Evolutionary conservation across 2,797 vertebrate species (phyloP), one percentile per base, ranked within the genome.

Genomic region (Tokudaia tokunoshimensis): DNA sequence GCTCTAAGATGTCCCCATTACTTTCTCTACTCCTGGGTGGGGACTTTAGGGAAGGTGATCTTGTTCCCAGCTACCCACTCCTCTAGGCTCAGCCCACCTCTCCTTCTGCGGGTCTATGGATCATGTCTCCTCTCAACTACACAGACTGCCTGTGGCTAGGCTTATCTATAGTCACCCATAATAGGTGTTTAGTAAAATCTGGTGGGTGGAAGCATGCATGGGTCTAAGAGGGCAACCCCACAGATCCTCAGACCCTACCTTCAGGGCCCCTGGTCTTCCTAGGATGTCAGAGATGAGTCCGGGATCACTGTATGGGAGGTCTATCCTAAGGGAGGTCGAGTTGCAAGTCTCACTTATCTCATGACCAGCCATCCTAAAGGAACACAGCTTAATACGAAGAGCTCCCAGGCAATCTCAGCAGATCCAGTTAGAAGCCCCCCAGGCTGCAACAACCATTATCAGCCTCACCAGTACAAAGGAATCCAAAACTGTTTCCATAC

Each of bases 401-500:
- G 19, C 31, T 2, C 0, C 17, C 1, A 0, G 6, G 29, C 55
- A 70, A 22, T 20, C 47, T 44, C 24, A 6, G 57, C 20, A 6
- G 34, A 22, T 8, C 0, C 11, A 11, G 11, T 1, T 7, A 1
- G 10, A 79, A 78, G 10, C 81, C 8, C 13, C 4, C 4, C 11
- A 12, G 0, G n/a, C 15, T 29, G 0, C 3, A 47, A 0, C 0
- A 15, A 37, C 41, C 57, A 2, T 11, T 19, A 2, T 47, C 20
- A 29, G 26, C 57, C 29, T 9, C 19, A 13, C 13, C 31, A 2
- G 19, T 1, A 3, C 1, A 22, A n/a, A 81, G 55, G 81, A 55
- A 31, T 11, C 15, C 0, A 0, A 65, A 47, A 4, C 2, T 6
- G 20, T 3, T 3, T 17, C 57, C 24, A 8, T 29, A 74, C 41